Evolutionary conservation across 2,888 invertebrate genomes (phyloP).

Genomic region (Agrotis ipsilon): DNA sequence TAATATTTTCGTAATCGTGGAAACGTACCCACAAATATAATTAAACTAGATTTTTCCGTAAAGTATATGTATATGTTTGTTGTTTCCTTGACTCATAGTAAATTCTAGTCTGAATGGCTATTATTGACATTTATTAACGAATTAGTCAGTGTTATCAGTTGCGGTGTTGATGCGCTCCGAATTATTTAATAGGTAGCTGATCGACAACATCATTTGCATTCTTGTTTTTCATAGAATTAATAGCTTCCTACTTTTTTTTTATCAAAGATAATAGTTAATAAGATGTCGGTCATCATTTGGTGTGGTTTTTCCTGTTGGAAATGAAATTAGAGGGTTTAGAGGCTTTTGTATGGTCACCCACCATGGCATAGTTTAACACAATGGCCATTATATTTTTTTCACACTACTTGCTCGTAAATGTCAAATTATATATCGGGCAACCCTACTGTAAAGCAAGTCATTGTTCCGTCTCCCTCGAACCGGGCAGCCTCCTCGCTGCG

Average conservation of each 20-base stretch:
- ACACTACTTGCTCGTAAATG: too few relatives aligned
- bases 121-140: constrained; percentile 2
- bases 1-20: constrained; percentile 22
- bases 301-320: too few relatives aligned
- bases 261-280: too few relatives aligned
- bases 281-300: too few relatives aligned
- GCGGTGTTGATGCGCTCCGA: constrained; percentile 15
- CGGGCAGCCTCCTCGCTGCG: too few relatives aligned
- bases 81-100: constrained; percentile 11
- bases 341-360: too few relatives aligned
- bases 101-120: neutral
- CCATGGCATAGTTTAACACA: too few relatives aligned
- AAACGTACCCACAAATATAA: constrained; percentile 19
- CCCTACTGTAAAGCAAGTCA: too few relatives aligned
- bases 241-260: neutral
- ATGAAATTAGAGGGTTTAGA: too few relatives aligned
- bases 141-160: constrained; percentile 12
- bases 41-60: constrained; percentile 28
- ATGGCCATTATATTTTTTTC: too few relatives aligned
- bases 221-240: neutral
- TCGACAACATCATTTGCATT: neutral
- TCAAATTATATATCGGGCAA: too few relatives aligned
- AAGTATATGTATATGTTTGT: neutral
- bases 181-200: constrained; percentile 14
- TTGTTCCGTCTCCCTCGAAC: too few relatives aligned